Percentiles rank a stretch among this genome's conserved stretches.
These are phyloP conservation scores for Tinamus major DNA, from an alignment of 2,797 vertebrate species.

Conservation along the genomic window DNA sequence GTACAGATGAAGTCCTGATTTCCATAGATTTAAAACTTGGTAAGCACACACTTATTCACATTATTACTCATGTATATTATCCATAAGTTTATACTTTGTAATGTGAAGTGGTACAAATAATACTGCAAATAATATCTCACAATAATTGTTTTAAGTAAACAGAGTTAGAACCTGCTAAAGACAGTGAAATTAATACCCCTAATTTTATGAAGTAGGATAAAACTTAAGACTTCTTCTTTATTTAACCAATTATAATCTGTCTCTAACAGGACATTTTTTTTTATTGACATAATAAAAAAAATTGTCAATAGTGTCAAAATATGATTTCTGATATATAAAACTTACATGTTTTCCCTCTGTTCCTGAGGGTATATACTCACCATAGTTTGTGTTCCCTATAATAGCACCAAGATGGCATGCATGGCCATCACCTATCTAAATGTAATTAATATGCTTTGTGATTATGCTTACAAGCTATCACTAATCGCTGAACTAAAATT, in stretches of 20 bases:
- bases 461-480: neutral
- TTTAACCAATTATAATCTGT: neutral
- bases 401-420: neutral
- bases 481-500: neutral
- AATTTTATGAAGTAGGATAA: neutral
- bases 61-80: neutral
- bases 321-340: neutral
- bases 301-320: neutral
- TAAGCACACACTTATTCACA: neutral
- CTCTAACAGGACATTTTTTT: neutral
- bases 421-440: neutral
- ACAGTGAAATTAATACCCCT: neutral
- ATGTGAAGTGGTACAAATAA: neutral
- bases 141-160: neutral
- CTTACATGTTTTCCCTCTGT: rapidly evolving
- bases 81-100: neutral
- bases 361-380: neutral
- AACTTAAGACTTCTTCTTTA: neutral
- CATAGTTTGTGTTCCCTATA: neutral
- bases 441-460: rapidly evolving
- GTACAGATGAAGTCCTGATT: neutral
- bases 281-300: too few relatives aligned
- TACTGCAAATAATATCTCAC: neutral
- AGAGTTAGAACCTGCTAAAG: neutral
- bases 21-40: neutral